Conservation (phyloP, 2,113 vertebrate genomes). For the Chaetorhynchus papuensis region DNA sequence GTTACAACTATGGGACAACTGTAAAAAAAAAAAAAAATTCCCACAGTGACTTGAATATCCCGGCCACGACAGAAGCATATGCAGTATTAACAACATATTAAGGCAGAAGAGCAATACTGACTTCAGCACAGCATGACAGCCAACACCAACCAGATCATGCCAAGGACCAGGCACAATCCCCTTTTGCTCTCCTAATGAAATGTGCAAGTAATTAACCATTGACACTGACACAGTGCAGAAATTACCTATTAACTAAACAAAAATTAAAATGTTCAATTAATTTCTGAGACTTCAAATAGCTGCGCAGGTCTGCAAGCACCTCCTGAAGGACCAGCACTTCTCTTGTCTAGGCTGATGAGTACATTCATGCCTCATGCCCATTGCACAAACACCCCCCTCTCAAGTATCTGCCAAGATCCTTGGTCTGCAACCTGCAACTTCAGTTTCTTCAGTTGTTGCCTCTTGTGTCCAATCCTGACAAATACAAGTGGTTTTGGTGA, state of each 20-base stretch:
- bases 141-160: not conserved
- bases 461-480: not conserved
- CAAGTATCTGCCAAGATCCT: fast-evolving
- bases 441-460: not conserved
- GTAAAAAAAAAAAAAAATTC: not conserved
- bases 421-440: not conserved
- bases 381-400: not conserved
- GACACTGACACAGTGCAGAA: not conserved
- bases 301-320: not conserved
- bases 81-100: not conserved
- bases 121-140: not conserved
- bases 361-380: not conserved
- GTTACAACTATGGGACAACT: not conserved
- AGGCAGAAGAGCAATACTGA: not conserved
- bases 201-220: not conserved
- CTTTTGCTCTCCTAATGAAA: conserved; percentile 24
- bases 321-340: not conserved
- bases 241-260: conserved; percentile 7
- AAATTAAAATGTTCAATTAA: not conserved
- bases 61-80: not conserved
- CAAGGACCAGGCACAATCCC: not conserved
- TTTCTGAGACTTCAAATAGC: not conserved
- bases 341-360: not conserved
- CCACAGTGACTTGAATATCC: not conserved
- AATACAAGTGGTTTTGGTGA: not conserved